Conservation (phyloP, 2,797 vertebrate species). For the Myotis planiceps region DNA sequence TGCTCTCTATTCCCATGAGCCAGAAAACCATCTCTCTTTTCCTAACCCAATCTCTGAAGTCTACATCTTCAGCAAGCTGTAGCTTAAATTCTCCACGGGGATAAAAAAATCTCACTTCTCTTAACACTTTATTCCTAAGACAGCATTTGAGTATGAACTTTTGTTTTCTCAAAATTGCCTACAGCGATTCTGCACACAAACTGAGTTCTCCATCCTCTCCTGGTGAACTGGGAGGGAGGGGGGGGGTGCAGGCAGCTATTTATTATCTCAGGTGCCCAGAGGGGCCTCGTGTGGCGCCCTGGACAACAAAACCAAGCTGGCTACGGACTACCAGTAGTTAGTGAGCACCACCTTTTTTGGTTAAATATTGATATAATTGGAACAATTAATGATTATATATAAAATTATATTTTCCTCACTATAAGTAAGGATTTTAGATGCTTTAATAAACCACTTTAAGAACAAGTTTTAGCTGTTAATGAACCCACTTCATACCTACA, state of each 20-base stretch:
- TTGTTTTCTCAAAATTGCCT: background rate
- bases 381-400: background rate
- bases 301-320: background rate
- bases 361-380: background rate
- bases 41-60: background rate
- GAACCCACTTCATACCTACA: background rate
- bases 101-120: background rate
- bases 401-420: background rate
- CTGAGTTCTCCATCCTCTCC: background rate
- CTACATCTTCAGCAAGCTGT: background rate
- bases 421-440: background rate
- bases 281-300: accelerated
- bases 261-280: too few species aligned
- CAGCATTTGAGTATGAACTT: background rate
- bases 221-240: background rate
- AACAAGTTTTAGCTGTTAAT: background rate
- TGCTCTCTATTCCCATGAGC: background rate
- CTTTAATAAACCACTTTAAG: background rate
- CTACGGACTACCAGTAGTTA: background rate
- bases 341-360: background rate
- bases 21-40: background rate
- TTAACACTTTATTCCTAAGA: background rate
- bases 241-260: too few species aligned
- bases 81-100: background rate
- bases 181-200: background rate